Evolutionary conservation across 1,140 invertebrate species (phyloP).

Genomic region (Trichonephila inaurata): DNA sequence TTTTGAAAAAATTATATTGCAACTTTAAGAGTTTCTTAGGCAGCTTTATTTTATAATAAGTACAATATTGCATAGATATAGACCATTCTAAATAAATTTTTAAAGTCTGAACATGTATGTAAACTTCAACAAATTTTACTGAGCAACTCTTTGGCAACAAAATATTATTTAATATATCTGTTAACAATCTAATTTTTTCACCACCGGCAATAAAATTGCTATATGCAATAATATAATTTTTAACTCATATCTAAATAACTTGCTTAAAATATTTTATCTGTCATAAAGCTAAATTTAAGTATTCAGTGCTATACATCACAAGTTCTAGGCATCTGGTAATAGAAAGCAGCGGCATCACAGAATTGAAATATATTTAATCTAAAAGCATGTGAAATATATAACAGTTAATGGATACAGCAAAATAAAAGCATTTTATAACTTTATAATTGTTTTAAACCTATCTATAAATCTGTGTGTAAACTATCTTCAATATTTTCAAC

Average conservation of each 20-base stretch:
- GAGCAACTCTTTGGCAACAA: conserved; percentile 16
- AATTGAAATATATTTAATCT: conserved; percentile 31
- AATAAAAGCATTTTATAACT: conserved; percentile 9
- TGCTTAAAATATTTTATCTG: not conserved
- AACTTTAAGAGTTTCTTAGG: not conserved
- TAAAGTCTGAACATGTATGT: not conserved
- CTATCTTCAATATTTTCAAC: conserved; percentile 22
- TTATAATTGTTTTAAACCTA: not conserved
- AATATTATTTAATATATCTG: not conserved
- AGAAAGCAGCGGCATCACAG: conserved; percentile 23
- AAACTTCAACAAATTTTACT: not conserved
- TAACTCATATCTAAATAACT: no score
- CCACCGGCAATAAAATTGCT: not conserved
- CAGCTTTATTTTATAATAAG: no score
- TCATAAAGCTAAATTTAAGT: conserved; percentile 16
- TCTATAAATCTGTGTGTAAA: not conserved
- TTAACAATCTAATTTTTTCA: not conserved
- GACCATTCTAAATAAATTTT: not conserved
- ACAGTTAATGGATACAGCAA: conserved; percentile 1
- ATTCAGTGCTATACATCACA: conserved; percentile 1
- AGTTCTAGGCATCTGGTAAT: not conserved
- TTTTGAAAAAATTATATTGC: not conserved
- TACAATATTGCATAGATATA: not conserved
- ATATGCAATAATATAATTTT: no score
- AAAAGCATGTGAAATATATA: conserved; percentile 15